Evolutionary conservation across 2,888 invertebrate genomes (phyloP), one percentile per base, ranked within the genome.

Genomic region (Arrhopalites spinosus): DNA sequence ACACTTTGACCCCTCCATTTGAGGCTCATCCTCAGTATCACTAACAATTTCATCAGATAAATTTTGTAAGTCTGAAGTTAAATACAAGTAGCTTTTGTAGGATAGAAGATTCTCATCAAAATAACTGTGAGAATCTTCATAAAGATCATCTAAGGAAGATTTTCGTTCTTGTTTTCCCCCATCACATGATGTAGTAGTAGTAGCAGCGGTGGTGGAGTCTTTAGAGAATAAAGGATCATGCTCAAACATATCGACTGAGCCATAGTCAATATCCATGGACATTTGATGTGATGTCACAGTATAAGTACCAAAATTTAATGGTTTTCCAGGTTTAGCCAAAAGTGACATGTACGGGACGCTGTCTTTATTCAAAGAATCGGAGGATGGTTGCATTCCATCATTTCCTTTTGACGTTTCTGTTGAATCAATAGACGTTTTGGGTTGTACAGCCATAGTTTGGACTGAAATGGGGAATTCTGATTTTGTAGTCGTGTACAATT

Each of bases 251-350:
- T 25, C 5, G 11, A 25, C 59, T 11, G 59, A 13, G 25, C 20
- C 20, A 59, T 23, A 13, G 2, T 59, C 59, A 11, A n/a, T 15
- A 13, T 59, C 59, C 5, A 13, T 15, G 1, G 23, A 20, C 13
- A 13, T 27, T 27, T 59, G 59, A 13, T 75, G 81, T 17, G 76
- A 74, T 13, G 69, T 74, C 68, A 70, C 45, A 20, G 72, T 75
- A 43, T 79, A 76, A 13, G 70, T 47, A 23, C 81, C 81, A 73
- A 78, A 78, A 56, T 25, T 70, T 53, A 78, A 63, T n/a, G 73
- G 73, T 50, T 66, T 73, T 27, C 76, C 76, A n/a, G 63, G 56
- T 36, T 59, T 70, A 17, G 30, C 50, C n/a, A 59, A 27, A 59
- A 59, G 59, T 8, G 59, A 25, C 5, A 25, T 1, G 25, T 27